phyloP scores from a whole-genome alignment of 2,888 invertebrate species.

The Ophioninae sp. region DNA sequence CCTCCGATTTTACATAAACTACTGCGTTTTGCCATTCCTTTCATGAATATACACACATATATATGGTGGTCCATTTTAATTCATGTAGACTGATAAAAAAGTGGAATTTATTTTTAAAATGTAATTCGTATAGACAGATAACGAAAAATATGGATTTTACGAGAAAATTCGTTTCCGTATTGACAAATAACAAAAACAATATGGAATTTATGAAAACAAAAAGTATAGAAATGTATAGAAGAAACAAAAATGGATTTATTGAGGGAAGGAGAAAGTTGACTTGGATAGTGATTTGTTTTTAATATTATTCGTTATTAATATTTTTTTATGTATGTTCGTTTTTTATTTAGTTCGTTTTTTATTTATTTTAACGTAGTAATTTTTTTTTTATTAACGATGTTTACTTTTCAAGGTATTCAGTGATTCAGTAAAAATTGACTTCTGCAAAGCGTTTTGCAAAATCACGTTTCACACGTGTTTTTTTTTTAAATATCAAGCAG shows the following conservation, averaged over 20 bases:
- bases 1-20: constrained; percentile 63
- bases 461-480: not conserved
- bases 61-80: not conserved
- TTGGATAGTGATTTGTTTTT: not conserved
- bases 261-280: not conserved
- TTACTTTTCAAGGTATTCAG: not conserved
- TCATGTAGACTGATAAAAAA: not conserved
- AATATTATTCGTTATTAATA: too few relatives aligned
- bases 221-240: not conserved
- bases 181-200: not conserved
- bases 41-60: constrained; percentile 7
- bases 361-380: not conserved
- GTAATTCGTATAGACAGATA: too few relatives aligned
- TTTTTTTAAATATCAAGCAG: too few relatives aligned
- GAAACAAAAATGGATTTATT: too few relatives aligned
- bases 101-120: not conserved
- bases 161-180: too few relatives aligned
- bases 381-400: not conserved
- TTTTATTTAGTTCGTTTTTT: too few relatives aligned
- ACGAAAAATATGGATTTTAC: not conserved
- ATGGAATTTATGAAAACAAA: not conserved
- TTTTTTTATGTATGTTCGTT: too few relatives aligned
- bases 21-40: constrained; percentile 47
- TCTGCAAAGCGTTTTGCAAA: not conserved
- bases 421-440: not conserved